Conservation (phyloP, 1,140 invertebrate genomes). For the Tenebrio molitor region DNA sequence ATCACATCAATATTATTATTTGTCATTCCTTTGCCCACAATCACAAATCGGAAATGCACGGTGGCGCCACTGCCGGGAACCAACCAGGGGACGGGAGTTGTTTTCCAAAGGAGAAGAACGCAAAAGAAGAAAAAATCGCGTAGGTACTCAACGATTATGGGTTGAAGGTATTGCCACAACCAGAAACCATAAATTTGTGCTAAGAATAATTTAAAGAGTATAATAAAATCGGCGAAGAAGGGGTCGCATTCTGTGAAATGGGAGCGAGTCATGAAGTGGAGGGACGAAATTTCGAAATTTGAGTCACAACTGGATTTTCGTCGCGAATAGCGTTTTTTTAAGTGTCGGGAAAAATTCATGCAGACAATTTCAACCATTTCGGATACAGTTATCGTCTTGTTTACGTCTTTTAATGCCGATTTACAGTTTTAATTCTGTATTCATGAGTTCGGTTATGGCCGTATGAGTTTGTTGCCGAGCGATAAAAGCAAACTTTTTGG, state of each 20-base stretch:
- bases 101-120: too few species aligned
- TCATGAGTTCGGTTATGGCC: background rate
- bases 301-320: background rate
- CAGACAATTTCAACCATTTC: background rate
- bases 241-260: too few species aligned
- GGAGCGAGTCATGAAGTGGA: background rate
- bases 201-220: background rate
- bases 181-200: background rate
- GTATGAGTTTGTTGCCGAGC: too few species aligned
- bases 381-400: background rate
- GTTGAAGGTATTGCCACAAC: background rate
- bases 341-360: background rate
- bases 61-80: too few species aligned
- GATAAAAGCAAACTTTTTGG: background rate
- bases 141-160: background rate
- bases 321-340: background rate
- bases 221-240: background rate
- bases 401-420: constrained; percentile 1
- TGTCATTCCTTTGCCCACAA: background rate
- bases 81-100: too few species aligned
- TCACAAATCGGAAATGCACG: background rate
- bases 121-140: too few species aligned
- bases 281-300: background rate
- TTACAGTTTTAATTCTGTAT: constrained; percentile 7
- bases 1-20: too few species aligned